Evolutionary conservation across 2,797 vertebrate genomes (phyloP).

Genomic region (Adrianichthys oophorus): DNA sequence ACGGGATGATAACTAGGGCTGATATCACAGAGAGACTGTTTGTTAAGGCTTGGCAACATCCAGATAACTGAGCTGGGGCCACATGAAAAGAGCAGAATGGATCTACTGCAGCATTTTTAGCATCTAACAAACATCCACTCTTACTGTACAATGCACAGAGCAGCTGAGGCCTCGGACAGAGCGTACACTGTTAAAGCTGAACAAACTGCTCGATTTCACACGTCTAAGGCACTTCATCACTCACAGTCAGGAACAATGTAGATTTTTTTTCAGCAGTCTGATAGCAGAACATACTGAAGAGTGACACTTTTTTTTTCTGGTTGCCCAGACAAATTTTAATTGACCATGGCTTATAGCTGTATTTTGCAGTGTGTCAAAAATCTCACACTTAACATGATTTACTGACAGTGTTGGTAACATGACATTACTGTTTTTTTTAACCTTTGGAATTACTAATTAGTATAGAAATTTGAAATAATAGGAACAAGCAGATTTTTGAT

Average conservation of each 20-base stretch:
- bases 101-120: constrained; percentile 58
- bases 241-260: constrained; percentile 14
- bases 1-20: constrained; percentile 77
- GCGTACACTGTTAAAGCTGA: constrained; percentile 29
- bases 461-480: too few species aligned
- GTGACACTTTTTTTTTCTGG: constrained; percentile 10
- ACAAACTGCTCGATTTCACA: constrained; percentile 50
- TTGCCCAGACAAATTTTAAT: background rate
- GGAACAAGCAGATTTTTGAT: too few species aligned
- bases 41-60: constrained; percentile 66
- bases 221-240: constrained; percentile 33
- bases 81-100: constrained; percentile 54
- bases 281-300: constrained; percentile 11
- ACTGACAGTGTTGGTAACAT: too few species aligned
- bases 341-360: background rate
- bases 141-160: constrained; percentile 41
- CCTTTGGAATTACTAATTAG: too few species aligned
- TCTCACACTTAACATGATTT: too few species aligned
- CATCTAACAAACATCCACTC: constrained; percentile 50
- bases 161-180: constrained; percentile 44
- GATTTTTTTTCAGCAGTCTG: constrained; percentile 18
- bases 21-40: constrained; percentile 73
- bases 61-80: constrained; percentile 49
- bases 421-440: too few species aligned
- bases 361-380: too few species aligned